Base-by-base conservation (phyloP, 1,140 invertebrate species). In the Drosophila ananassae region DNA sequence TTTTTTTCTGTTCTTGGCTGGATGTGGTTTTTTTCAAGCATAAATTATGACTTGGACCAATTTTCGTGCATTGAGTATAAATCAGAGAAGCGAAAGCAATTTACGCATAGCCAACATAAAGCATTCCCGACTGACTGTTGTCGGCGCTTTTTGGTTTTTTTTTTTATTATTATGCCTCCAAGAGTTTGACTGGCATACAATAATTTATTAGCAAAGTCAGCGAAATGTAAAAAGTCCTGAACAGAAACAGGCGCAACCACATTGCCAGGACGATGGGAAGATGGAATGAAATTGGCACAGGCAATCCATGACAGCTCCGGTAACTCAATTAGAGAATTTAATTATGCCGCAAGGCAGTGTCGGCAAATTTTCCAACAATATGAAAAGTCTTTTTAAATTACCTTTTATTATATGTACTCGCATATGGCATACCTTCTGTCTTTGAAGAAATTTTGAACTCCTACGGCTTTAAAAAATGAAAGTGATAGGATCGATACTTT, bases 281-380 rank as follows among this genome's bases (percentile, higher is more conserved):
- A 39, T 46, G 59, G 30, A 46, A 56, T 72, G 73, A 78, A 89
- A 79, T 73, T 52, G 78, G 39, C 58, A 44, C 39, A 79, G 62
- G 67, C 55, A 79, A 66, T 79, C 63, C 56, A 46, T 66, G 24
- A 30, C 66, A 17, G 13, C 24, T 39, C 57, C 28, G 54, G 62
- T 57, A 69, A 71, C 50, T 89, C 73, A 83, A 87, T 89, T 89
- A 83, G 79, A 83, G 77, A 89, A 89, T 87, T 73, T 89, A 79
- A 89, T 83, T 83, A 74, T 28, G 56, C 46, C 41, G 25, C 58
- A 17, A 57, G 62, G 48, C 55, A 54, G 58, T 30, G 58, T 24
- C 30, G 37, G 9, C 32, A 21, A 32, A 25, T 60, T 73, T 50
- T 62, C 32, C 60, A 9, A 10, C 51, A 51, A 37, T 22, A 39